phyloP scores from a whole-genome alignment of 2,113 vertebrate species.

The Amblyopsis rosae region DNA sequence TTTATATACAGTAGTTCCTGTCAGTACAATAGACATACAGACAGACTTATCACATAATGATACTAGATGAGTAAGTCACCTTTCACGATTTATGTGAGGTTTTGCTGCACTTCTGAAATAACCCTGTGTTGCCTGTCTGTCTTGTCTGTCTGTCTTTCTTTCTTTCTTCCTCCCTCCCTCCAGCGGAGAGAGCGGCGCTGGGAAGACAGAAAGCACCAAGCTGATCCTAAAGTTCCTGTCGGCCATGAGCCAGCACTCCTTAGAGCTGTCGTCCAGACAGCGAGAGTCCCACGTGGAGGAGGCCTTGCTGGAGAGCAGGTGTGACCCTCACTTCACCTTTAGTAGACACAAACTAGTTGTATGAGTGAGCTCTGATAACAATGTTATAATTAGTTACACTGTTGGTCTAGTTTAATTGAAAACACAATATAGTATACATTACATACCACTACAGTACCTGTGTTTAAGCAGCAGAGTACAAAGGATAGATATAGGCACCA shows the following conservation, averaged over 20 bases:
- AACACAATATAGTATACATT: no score
- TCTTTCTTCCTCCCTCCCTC: not conserved
- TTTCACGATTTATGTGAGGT: no score
- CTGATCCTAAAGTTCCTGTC: slow-evolving; percentile 94
- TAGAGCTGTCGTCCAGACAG: slow-evolving; percentile 81
- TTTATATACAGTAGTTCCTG: no score
- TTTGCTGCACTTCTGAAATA: not conserved
- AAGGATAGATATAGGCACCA: no score
- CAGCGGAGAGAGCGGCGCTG: slow-evolving; percentile 97
- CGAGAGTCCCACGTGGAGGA: slow-evolving; percentile 87
- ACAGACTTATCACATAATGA: not conserved
- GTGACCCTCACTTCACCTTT: no score
- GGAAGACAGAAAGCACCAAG: slow-evolving; percentile 98
- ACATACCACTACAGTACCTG: no score
- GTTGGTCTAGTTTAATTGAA: no score
- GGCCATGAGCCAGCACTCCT: slow-evolving; percentile 88
- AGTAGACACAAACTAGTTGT: no score
- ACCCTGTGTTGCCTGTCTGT: not conserved
- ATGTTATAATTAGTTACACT: no score
- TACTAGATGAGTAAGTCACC: not conserved
- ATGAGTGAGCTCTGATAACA: no score
- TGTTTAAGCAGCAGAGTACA: no score
- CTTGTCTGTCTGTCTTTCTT: slow-evolving; percentile 19
- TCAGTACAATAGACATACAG: not conserved
- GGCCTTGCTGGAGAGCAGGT: slow-evolving; percentile 97